Evolutionary conservation across 2,888 invertebrate species (phyloP).

Genomic region (Rutpela maculata): DNA sequence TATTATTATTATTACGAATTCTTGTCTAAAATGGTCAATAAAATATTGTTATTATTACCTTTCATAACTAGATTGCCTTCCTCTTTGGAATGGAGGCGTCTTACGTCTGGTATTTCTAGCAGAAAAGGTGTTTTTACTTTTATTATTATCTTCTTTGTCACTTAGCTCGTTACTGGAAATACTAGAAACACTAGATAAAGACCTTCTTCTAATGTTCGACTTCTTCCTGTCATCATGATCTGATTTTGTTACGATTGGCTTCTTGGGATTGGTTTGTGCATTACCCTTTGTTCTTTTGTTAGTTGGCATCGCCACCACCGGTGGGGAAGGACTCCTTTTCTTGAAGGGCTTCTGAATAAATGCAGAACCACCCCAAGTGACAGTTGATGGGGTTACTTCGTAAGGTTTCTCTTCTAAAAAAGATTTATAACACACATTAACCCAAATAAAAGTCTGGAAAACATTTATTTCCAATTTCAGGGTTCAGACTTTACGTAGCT

Average conservation of each 20-base stretch:
- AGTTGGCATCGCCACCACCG: constrained; percentile 71
- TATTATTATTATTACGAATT: too few relatives aligned
- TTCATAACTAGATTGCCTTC: constrained; percentile 42
- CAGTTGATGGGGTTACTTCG: constrained; percentile 44
- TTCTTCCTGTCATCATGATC: neutral
- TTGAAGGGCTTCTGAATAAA: constrained; percentile 64
- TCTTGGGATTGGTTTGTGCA: constrained; percentile 43
- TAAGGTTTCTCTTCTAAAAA: constrained; percentile 42
- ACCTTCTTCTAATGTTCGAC: constrained; percentile 67
- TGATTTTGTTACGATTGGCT: constrained; percentile 4
- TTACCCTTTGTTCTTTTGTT: constrained; percentile 59
- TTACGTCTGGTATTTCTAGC: neutral
- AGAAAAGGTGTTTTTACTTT: neutral
- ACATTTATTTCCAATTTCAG: neutral
- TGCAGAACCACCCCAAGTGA: constrained; percentile 51
- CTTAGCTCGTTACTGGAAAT: constrained; percentile 74
- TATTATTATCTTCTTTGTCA: constrained; percentile 60
- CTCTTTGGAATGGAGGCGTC: constrained; percentile 31
- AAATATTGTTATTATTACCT: too few relatives aligned
- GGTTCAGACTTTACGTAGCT: too few relatives aligned
- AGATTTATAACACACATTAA: neutral
- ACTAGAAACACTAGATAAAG: constrained; percentile 76
- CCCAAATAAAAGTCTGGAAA: neutral
- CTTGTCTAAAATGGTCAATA: too few relatives aligned
- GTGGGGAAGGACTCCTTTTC: constrained; percentile 76